phyloP scores from a whole-genome alignment of 2,888 invertebrate species.

The Acronicta psi region DNA sequence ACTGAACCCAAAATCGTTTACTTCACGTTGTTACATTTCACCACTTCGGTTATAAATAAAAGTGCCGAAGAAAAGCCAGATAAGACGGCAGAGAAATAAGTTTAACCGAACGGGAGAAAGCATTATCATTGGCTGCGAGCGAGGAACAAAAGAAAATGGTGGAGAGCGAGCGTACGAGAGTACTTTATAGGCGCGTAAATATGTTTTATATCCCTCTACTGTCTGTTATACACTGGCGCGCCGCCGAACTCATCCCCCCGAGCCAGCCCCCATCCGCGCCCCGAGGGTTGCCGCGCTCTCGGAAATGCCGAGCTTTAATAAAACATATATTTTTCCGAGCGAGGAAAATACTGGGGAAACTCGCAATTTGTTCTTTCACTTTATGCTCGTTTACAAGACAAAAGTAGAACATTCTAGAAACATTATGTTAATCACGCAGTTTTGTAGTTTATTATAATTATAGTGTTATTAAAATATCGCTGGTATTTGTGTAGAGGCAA shows the following conservation, averaged over 20 bases:
- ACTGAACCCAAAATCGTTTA: conserved; percentile 78
- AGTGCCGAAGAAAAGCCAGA: conserved; percentile 85
- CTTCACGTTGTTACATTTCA: conserved; percentile 80
- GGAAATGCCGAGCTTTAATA: conserved; percentile 90
- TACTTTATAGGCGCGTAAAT: conserved; percentile 90
- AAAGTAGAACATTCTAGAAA: conserved; percentile 88
- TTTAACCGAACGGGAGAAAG: conserved; percentile 88
- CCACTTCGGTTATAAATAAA: conserved; percentile 86
- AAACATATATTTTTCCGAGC: conserved; percentile 90
- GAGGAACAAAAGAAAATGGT: conserved; percentile 88
- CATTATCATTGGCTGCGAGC: conserved; percentile 88
- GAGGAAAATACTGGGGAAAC: conserved; percentile 89
- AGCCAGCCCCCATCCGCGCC: conserved; percentile 70
- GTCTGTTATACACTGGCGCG: conserved; percentile 89
- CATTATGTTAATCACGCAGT: conserved; percentile 88
- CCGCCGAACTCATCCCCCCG: conserved; percentile 75
- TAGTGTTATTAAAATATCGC: conserved; percentile 58
- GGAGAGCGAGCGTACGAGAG: conserved; percentile 88
- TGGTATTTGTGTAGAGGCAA: conserved; percentile 25
- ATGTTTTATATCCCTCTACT: conserved; percentile 89
- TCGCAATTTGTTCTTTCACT: conserved; percentile 90
- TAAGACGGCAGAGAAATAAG: conserved; percentile 87
- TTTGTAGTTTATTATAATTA: conserved; percentile 78
- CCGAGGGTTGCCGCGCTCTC: conserved; percentile 86
- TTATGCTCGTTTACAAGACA: conserved; percentile 90